These are phyloP conservation scores for Busseola fusca DNA, from an alignment of 2,888 invertebrate genomes.

Conservation along the genomic window DNA sequence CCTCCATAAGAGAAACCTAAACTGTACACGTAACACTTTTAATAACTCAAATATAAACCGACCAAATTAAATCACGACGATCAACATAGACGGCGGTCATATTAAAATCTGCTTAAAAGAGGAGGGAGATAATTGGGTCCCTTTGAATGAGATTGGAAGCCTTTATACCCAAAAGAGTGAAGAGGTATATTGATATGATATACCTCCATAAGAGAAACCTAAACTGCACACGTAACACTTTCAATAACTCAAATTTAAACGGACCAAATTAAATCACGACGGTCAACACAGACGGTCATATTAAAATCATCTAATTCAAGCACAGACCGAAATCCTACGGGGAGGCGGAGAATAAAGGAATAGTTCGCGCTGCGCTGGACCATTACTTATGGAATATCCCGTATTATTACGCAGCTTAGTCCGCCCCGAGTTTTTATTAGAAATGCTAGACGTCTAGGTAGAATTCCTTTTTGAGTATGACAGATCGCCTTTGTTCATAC, in stretches of 20 bases:
- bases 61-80: constrained; percentile 22
- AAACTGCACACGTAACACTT: not conserved
- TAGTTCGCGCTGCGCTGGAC: constrained; percentile 52
- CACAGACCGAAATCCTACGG: constrained; percentile 39
- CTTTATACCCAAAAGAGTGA: not conserved
- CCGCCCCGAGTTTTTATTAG: constrained; percentile 66
- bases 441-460: constrained; percentile 60
- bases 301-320: constrained; percentile 48
- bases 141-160: not conserved
- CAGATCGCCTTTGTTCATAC: constrained; percentile 66
- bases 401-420: constrained; percentile 63
- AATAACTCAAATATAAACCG: constrained; percentile 6
- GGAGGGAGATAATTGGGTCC: not conserved
- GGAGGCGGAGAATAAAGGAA: constrained; percentile 49
- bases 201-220: not conserved
- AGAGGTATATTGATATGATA: too few relatives aligned
- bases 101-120: constrained; percentile 38
- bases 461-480: constrained; percentile 76
- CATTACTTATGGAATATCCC: constrained; percentile 67
- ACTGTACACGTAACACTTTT: not conserved
- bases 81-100: constrained; percentile 27
- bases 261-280: constrained; percentile 21
- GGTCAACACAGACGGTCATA: constrained; percentile 31
- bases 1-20: not conserved
- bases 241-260: constrained; percentile 6